Base-by-base conservation (phyloP, 64 coral and sea anemone genomes). In the Platygyra sinensis region DNA sequence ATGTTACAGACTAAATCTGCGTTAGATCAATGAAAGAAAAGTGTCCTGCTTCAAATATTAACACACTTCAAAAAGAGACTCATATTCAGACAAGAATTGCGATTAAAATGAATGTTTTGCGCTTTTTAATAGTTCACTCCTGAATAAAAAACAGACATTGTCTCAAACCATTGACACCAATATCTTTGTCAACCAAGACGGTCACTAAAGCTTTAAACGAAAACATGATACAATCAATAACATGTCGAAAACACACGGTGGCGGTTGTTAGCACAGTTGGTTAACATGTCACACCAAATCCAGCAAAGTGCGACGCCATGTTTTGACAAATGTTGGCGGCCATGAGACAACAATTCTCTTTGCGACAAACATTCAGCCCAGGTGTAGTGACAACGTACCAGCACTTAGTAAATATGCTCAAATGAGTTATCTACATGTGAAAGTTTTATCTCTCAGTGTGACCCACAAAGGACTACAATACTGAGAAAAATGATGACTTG, bases 181-280 rank as follows among this genome's bases (percentile, higher is more conserved):
- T 36, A 42, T 42, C 10, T 30, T 50, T 39, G 60, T 13, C 59
- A 65, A 63, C 30, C 5, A 19, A 81, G 30, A 65, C 59, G 80
- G 80, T 39, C 30, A 49, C 49, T 39, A 67, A 61, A 60, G 15
- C 57, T 80, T 12, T 28, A 20, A 18, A 7, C 42, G 42, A 82
- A 36, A 5, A n/a, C 49, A 71, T 15, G 33, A 19, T n/a, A n/a
- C 17, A 22, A 46, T 22, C 30, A 82, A 85, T 38, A 61, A 51
- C 65, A 85, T 67, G 19, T 42, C 36, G 24, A 51, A 71, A 50
- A 64, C 33, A 71, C 62, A 82, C 30, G 31, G 4, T 85, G 13
- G 20, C 33, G 10, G 7, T 18, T 85, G 63, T 85, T 85, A 39
- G 81, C 10, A 85, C 36, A 85, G 80, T 65, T 62, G 80, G 80